Base-by-base conservation (phyloP, 2,888 invertebrate genomes). In the Quadroppia sp. region DNA sequence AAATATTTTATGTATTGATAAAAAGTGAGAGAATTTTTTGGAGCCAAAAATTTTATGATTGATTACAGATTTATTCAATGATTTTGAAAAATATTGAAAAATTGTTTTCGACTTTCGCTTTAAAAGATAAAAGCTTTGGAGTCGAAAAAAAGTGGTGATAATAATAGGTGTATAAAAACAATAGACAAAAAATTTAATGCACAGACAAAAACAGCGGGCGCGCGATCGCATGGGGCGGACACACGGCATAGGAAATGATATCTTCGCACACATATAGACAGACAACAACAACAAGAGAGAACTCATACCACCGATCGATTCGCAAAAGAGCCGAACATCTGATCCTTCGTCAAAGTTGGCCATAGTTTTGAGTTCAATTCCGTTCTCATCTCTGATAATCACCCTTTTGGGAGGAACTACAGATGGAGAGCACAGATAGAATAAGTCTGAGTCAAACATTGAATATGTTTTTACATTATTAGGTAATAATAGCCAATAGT, bases 261-360 rank as follows among this genome's bases (percentile, higher is more conserved):
- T 36, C 36, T 9, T n/a, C 40, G 40, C 40, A 9, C 6, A 40
- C 40, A 40, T 9, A 40, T 40, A 13, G 40, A 9, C 13, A 40
- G n/a, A n/a, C n/a, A n/a, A n/a, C 23, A 53, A n/a, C n/a, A n/a
- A n/a, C n/a, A n/a, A n/a, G n/a, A n/a, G n/a, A n/a, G 2, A 45
- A 45, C 25, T 67, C 73, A 50, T 73, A 73, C 73, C 73, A 25
- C 69, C 73, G 56, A 73, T 73, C 30, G 73, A 67, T 70, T 73
- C 67, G 67, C 73, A 73, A n/a, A 28, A 48, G 45, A 73, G 67
- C 25, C 11, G n/a, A 20, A 67, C 67, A 56, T 73, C 73, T 20
- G 67, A 50, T 67, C 73, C 73, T 48, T 73, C 73, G 73, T 73
- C 73, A 48, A 73, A 48, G 23, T 45, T 11, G 1, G 45, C 69